A percentile compares a stretch with the other conserved stretches of the same genome.
phyloP scores from a whole-genome alignment of 2,888 invertebrate species.

The Agrypnus murinus region DNA sequence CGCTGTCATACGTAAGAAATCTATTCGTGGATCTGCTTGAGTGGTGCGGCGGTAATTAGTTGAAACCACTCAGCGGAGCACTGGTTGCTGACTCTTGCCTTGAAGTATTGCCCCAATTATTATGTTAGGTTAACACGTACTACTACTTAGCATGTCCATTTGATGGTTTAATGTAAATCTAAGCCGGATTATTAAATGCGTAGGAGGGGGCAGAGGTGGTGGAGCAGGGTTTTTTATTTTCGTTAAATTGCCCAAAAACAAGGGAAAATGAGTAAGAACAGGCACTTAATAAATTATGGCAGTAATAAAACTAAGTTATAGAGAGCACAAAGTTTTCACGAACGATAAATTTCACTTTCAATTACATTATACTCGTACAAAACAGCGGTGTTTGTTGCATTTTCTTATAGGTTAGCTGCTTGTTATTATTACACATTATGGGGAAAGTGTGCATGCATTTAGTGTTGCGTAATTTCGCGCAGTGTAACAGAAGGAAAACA shows the following conservation, averaged over 20 bases:
- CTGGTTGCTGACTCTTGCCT: no score
- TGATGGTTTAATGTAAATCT: no score
- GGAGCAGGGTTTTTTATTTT: constrained; percentile 13
- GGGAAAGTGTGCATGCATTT: constrained; percentile 52
- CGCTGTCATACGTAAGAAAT: no score
- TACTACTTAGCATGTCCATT: no score
- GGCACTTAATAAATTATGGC: constrained; percentile 35
- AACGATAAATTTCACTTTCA: constrained; percentile 45
- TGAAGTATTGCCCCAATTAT: no score
- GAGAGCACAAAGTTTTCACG: constrained; percentile 25
- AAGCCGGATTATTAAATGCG: no score
- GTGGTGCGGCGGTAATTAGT: no score
- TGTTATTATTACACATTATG: constrained; percentile 33
- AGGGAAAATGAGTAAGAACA: constrained; percentile 27
- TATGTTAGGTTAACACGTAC: no score
- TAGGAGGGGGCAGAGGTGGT: no score
- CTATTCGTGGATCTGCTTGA: no score
- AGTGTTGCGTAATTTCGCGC: constrained; percentile 43
- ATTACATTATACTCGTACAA: constrained; percentile 36
- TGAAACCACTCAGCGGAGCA: no score
- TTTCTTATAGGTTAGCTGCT: constrained; percentile 33
- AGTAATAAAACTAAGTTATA: constrained; percentile 32
- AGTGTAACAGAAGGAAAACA: constrained; percentile 42
- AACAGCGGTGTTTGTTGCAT: constrained; percentile 28
- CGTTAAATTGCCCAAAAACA: constrained; percentile 22